A percentile compares a stretch with the other conserved stretches of the same genome.
Conservation (phyloP, 2,888 invertebrate species). For the Cerceris ruficornis region DNA sequence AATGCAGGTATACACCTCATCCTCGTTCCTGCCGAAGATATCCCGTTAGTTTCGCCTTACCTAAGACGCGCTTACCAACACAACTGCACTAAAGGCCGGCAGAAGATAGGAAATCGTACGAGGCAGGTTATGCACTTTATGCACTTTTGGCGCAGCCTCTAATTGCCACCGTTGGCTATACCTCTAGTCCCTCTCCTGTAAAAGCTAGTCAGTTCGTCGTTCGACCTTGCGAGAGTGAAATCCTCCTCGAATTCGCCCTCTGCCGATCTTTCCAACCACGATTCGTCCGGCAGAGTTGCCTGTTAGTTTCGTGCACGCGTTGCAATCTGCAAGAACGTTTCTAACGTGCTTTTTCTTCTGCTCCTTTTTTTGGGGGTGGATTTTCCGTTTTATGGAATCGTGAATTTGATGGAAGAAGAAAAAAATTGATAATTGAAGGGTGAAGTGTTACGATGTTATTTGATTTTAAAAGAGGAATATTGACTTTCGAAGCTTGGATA, state of each 20-base stretch:
- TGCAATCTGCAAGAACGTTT: neutral
- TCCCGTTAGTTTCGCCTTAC: conserved; percentile 48
- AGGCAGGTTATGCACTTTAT: conserved; percentile 49
- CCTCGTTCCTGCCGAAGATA: conserved; percentile 28
- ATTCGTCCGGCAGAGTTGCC: conserved; percentile 4
- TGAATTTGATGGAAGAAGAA: no score
- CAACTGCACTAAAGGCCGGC: neutral
- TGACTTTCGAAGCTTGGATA: no score
- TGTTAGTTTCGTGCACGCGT: neutral
- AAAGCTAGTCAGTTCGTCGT: conserved; percentile 50
- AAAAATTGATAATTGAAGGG: no score
- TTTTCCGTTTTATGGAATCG: no score
- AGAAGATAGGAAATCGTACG: conserved; percentile 29
- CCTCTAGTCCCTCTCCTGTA: conserved; percentile 13
- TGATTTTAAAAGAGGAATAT: no score
- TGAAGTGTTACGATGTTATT: no score
- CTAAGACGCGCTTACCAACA: conserved; percentile 22
- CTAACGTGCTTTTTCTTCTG: neutral
- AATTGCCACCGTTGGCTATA: conserved; percentile 42
- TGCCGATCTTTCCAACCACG: conserved; percentile 1
- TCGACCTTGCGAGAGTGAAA: conserved; percentile 43
- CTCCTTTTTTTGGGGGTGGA: no score
- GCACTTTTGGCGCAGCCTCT: conserved; percentile 53
- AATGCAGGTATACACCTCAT: conserved; percentile 40
- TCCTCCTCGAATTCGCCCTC: conserved; percentile 27